Evolutionary conservation across 2,113 vertebrate species (phyloP), one percentile per base, ranked within the genome.

Genomic region (Apodemus sylvaticus): DNA sequence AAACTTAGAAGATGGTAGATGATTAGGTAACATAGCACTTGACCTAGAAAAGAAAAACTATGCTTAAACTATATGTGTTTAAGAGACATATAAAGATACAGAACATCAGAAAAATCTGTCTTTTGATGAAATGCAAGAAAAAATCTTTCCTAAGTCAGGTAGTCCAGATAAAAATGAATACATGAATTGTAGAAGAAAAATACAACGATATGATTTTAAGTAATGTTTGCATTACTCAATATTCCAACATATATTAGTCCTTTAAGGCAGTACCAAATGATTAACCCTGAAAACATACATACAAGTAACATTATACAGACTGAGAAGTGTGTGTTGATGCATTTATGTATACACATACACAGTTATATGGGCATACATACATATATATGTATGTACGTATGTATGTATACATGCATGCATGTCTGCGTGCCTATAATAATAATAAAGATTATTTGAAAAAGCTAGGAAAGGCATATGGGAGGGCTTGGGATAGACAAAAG

Each of bases 1-100:
- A 77, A 89, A 86, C 3, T 36, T 22, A 29, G 26, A 96, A 95
- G 4, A 64, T n/a, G 16, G 1, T 92, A 85, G 45, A 94, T 85
- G 71, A 93, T 60, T 58, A 87, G 62, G 17, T 66, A 70, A 97
- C 8, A 88, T 81, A 81, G 31, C 51, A 95, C 36, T 79, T 62
- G 7, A 76, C 29, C 7, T 81, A 58, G 5, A 34, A 31, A 29
- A 14, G 24, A 82, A 70, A n/a, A 70, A 55, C 13, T 89, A 36
- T 66, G 79, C 58, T n/a, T 45, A 3, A 93, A 45, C 53, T 11
- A 0, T 68, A 4, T 76, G 7, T 24, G 10, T 45, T 79, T 68
- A 86, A 17, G n/a, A 90, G 71, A 91, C 34, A 64, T 5, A 31
- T 42, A 16, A 94, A 94, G 48, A 79, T 74, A 81, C 0, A 76